These are phyloP conservation scores for Pao palembangensis DNA, from an alignment of 2,113 vertebrate genomes.

Conservation along the genomic window DNA sequence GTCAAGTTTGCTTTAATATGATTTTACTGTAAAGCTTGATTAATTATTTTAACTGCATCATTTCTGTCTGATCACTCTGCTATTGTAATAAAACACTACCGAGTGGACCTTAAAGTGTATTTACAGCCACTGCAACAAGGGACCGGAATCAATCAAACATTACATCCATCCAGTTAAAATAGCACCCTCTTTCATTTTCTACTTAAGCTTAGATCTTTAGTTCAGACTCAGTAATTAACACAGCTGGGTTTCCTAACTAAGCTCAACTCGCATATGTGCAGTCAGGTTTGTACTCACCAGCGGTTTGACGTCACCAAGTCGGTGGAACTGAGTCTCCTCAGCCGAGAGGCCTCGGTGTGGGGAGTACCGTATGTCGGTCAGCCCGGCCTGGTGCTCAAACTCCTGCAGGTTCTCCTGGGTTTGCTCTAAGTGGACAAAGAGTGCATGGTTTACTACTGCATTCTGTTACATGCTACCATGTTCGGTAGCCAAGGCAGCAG, in stretches of 20 bases:
- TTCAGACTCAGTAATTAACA: too few species aligned
- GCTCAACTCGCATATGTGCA: background rate
- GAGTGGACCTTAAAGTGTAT: too few species aligned
- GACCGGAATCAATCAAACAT: background rate
- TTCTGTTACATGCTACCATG: background rate
- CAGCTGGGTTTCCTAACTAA: too few species aligned
- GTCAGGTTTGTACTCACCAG: conserved; percentile 77
- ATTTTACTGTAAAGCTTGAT: too few species aligned
- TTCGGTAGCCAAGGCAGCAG: background rate
- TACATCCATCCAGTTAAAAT: too few species aligned
- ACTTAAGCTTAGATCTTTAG: too few species aligned
- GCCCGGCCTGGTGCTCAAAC: conserved; percentile 91
- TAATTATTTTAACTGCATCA: too few species aligned
- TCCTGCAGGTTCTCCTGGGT: conserved; percentile 89
- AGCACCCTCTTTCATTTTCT: too few species aligned
- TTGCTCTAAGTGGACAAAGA: conserved; percentile 77
- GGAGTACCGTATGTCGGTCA: conserved; percentile 87
- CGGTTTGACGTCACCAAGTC: conserved; percentile 78
- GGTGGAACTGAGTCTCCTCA: conserved; percentile 87
- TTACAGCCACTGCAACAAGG: too few species aligned
- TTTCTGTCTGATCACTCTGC: too few species aligned
- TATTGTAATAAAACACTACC: too few species aligned
- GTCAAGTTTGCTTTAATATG: too few species aligned
- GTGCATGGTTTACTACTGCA: background rate
- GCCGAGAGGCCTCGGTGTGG: conserved; percentile 91